phyloP scores from a whole-genome alignment of 2,797 vertebrate species.

The Amblyraja radiata region DNA sequence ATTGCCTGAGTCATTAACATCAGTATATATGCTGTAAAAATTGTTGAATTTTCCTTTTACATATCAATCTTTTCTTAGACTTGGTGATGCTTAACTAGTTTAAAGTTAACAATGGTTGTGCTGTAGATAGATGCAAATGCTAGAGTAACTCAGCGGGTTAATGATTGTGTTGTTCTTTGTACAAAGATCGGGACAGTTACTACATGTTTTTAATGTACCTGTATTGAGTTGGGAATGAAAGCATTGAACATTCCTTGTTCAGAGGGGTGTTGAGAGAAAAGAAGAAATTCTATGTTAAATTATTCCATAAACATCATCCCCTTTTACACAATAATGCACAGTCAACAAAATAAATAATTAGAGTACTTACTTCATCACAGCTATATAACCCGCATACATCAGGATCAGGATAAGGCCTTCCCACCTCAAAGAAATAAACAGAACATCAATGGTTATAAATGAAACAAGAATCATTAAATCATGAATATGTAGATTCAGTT shows the following conservation, averaged over 20 bases:
- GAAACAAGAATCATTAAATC: neutral
- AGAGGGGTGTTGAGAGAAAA: too few species aligned
- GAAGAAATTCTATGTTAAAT: neutral
- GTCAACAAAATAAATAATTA: constrained; percentile 36
- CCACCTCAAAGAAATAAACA: constrained; percentile 61
- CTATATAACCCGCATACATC: constrained; percentile 66
- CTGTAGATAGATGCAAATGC: too few species aligned
- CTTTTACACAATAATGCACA: neutral
- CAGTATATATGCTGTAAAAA: too few species aligned
- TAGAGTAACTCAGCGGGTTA: too few species aligned
- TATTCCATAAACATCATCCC: neutral
- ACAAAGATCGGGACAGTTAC: too few species aligned
- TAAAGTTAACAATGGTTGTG: neutral
- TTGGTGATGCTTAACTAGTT: too few species aligned
- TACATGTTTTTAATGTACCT: too few species aligned
- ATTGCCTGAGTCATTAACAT: too few species aligned
- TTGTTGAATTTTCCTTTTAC: too few species aligned
- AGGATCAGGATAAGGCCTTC: constrained; percentile 68
- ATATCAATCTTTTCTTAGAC: too few species aligned
- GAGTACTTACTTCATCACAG: constrained; percentile 70
- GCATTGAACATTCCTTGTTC: neutral
- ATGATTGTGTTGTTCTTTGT: too few species aligned
- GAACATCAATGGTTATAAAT: neutral
- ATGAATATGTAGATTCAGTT: neutral
- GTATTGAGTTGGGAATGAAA: neutral